phyloP scores from a whole-genome alignment of 2,113 vertebrate genomes.

The Eurystomus gularis region DNA sequence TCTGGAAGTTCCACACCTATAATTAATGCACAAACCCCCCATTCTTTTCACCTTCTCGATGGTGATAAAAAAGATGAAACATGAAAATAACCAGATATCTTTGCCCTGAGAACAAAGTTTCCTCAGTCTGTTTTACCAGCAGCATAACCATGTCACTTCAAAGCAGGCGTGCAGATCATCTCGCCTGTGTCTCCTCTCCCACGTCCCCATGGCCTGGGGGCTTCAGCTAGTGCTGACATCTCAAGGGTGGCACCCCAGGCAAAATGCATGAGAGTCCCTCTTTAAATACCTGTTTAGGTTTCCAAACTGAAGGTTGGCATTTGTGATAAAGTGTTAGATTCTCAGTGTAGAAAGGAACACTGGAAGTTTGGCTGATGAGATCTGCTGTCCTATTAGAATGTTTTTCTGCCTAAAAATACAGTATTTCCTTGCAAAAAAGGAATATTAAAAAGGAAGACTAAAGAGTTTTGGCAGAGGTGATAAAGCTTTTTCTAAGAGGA shows the following conservation, averaged over 20 bases:
- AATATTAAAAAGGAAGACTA: background rate
- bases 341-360: background rate
- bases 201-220: fast-evolving
- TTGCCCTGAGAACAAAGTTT: background rate
- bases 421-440: background rate
- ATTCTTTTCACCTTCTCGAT: background rate
- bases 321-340: background rate
- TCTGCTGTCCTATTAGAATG: background rate
- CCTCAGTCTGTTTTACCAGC: background rate
- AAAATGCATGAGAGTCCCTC: fast-evolving
- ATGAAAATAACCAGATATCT: background rate
- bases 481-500: too few relatives aligned
- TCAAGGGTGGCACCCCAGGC: background rate
- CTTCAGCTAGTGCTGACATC: background rate
- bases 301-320: background rate
- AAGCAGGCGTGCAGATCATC: background rate
- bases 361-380: background rate
- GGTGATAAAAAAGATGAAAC: background rate
- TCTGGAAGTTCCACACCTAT: background rate
- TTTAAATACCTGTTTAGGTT: background rate
- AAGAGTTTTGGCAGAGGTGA: background rate
- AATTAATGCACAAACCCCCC: background rate
- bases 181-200: background rate
- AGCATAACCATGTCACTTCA: background rate
- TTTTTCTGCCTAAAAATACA: background rate